Conservation (phyloP, 1,140 invertebrate genomes). For the Rhopalosiphum maidis region DNA sequence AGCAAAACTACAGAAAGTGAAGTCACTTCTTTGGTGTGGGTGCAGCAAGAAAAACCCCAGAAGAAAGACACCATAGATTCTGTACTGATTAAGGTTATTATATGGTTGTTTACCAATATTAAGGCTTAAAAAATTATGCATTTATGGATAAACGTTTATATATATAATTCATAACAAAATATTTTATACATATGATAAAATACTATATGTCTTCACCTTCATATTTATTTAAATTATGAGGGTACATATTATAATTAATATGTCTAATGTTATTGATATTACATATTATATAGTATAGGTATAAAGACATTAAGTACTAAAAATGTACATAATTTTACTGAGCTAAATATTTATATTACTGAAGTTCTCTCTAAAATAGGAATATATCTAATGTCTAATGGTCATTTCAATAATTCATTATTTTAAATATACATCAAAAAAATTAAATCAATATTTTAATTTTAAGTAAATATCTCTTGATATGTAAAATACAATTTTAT, state of each 20-base stretch:
- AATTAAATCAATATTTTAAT: background rate
- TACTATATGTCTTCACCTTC: background rate
- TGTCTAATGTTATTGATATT: background rate
- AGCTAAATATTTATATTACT: background rate
- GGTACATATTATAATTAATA: background rate
- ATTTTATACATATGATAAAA: background rate
- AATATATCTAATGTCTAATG: background rate
- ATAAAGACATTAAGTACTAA: background rate
- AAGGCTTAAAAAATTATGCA: background rate
- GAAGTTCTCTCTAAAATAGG: background rate
- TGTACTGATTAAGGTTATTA: constrained; percentile 42
- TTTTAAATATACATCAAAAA: background rate
- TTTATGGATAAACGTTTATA: background rate
- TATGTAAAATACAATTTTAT: background rate
- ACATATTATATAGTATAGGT: background rate
- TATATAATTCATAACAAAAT: background rate
- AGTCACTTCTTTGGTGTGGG: constrained; percentile 44
- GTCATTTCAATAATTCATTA: background rate
- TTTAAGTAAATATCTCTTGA: background rate
- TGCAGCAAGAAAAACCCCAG: constrained; percentile 45
- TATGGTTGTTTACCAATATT: background rate
- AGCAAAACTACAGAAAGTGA: constrained; percentile 61
- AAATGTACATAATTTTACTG: background rate
- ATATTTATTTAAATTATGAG: background rate
- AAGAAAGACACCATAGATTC: constrained; percentile 54